Evolutionary conservation across 2,888 invertebrate genomes (phyloP), one percentile per base, ranked within the genome.

Genomic region (Frankliniella fusca): DNA sequence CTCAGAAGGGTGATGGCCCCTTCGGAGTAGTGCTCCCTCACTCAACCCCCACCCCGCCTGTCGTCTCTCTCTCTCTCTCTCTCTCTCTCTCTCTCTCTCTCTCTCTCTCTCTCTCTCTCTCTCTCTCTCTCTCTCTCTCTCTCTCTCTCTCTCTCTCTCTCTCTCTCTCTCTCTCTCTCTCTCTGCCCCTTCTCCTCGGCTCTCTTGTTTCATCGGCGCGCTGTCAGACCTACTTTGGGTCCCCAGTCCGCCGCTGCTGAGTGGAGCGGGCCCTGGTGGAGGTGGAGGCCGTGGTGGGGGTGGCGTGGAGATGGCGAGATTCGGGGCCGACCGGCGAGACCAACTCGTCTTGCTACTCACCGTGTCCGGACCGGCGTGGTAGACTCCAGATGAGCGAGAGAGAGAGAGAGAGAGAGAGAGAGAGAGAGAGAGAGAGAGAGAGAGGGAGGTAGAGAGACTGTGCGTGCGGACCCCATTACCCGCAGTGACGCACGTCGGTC

Each of bases 161-260:
- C 61, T 10, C n/a, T n/a, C 61, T 61, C 61, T 15, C 61, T 15
- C 61, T 7, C 15, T 54, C 54, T 7, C 54, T 54, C 18, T 54
- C 54, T 54, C 18, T 15, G 1, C 18, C 8, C 61, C 18, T 15
- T 7, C 18, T 54, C 61, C 18, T 18, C 61, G 23, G 2, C 23
- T 76, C 70, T 23, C 70, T 23, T 27, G 70, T 76, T 27, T 76
- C 70, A 76, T 76, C 70, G 70, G 70, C 70, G 70, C 27, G 23
- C 70, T 76, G 70, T 76, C 27, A 76, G 70, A 12, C 27, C 70
- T 27, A 12, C 70, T 27, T 76, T 27, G 70, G 70, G 70, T 70
- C 70, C 70, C n/a, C 23, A 15, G 54, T 38, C 38, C 38, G 38
- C 38, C 38, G 38, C 5, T 38, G 38, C 38, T 38, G 38, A 38